Base-by-base conservation (phyloP, 2,113 vertebrate genomes). In the Sapayoa aenigma region DNA sequence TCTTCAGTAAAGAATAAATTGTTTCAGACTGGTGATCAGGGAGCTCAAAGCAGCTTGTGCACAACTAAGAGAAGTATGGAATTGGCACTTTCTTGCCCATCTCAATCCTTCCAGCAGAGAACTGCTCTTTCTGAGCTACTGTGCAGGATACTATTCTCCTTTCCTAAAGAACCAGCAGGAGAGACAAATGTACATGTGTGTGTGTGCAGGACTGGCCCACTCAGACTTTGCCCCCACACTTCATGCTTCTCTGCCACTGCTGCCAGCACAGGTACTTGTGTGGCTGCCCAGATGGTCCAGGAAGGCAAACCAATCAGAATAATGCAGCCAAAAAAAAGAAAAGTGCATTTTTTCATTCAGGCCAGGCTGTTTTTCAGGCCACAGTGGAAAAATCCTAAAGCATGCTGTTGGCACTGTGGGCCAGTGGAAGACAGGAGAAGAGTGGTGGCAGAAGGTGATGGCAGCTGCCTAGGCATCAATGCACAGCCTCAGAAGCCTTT, bases 171-270 rank as follows among this genome's bases (percentile, higher is more conserved):
- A 37, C 8, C 41, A 76, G 33, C 20, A 53, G 42, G 44, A 87
- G 21, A 44, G 20, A 9, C 12, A 8, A 60, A 49, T 8, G 11
- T 35, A 41, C 12, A 6, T 19, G 6, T 31, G 22, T 3, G 14
- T 6, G 1, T 65, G 74, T 63, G 39, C 46, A 74, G 68, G 37
- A 41, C 25, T 28, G 42, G 25, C 7, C 6, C 15, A 19, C 0
- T 1, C 7, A 58, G 56, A 9, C 25, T 78, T 72, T 59, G 25
- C 3, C 31, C 9, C 12, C 1, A 0, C 6, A 6, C 25, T 67
- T 84, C 23, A 17, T 6, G 33, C 24, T 56, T 27, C 55, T 50
- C 28, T 69, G 22, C 8, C n/a, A 19, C 71, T 22, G 49, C n/a
- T 37, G 20, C 33, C 63, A 35, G 11, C 66, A 42, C 25, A 46